These are phyloP conservation scores for Perizoma flavofasciatum DNA, from an alignment of 2,888 invertebrate genomes.

Conservation along the genomic window DNA sequence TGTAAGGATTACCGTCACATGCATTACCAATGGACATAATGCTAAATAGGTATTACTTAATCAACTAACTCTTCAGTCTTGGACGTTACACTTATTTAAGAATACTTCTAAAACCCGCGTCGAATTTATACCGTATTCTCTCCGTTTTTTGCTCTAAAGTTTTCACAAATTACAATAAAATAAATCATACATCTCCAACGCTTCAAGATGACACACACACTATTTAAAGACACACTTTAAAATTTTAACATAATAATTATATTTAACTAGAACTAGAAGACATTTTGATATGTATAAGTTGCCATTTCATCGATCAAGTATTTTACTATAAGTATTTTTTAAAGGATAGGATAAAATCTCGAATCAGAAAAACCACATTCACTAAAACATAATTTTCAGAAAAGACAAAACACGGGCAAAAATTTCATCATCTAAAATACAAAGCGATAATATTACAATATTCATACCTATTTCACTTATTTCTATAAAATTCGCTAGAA, in stretches of 20 bases:
- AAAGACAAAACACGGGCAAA: slow-evolving; percentile 68
- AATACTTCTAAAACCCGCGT: slow-evolving; percentile 82
- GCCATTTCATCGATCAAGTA: slow-evolving; percentile 34
- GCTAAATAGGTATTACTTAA: slow-evolving; percentile 81
- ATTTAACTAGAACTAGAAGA: slow-evolving; percentile 39
- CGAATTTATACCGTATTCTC: slow-evolving; percentile 65
- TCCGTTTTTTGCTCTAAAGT: slow-evolving; percentile 40
- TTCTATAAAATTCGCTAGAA: slow-evolving; percentile 62
- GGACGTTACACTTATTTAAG: slow-evolving; percentile 82
- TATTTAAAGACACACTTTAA: too few species aligned
- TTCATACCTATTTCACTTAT: slow-evolving; percentile 58
- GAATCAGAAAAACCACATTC: slow-evolving; percentile 69
- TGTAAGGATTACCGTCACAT: slow-evolving; percentile 57
- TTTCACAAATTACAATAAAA: slow-evolving; percentile 35
- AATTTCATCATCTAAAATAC: slow-evolving; percentile 74
- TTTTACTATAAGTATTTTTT: slow-evolving; percentile 35
- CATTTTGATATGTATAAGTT: slow-evolving; percentile 44
- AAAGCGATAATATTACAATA: slow-evolving; percentile 73
- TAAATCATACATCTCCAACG: slow-evolving; percentile 47
- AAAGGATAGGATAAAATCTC: slow-evolving; percentile 54
- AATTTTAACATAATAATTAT: slow-evolving; percentile 46
- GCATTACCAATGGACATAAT: slow-evolving; percentile 80
- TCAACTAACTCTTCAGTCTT: slow-evolving; percentile 83
- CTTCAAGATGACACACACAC: slow-evolving; percentile 38
- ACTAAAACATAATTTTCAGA: slow-evolving; percentile 67